These are phyloP conservation scores for Epinotia brunnichana DNA, from an alignment of 2,888 invertebrate species.

Conservation along the genomic window DNA sequence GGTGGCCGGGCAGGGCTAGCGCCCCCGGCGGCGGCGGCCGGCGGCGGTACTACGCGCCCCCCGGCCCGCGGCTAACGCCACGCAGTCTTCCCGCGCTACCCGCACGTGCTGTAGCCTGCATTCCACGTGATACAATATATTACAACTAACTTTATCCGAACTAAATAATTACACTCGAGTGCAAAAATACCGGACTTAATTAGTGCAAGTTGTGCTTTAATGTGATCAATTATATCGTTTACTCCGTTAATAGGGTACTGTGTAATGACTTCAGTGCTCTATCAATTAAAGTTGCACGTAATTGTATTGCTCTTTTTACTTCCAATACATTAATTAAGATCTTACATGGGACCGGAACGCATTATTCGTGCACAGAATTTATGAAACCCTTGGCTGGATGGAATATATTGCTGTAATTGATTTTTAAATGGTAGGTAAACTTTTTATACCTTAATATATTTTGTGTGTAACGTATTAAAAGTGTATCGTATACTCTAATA, in stretches of 20 bases:
- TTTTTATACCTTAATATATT: conserved; percentile 47
- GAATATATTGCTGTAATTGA: conserved; percentile 66
- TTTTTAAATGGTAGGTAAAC: conserved; percentile 75
- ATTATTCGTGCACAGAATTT: conserved; percentile 72
- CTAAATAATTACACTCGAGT: conserved; percentile 12
- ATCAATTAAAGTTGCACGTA: conserved; percentile 69
- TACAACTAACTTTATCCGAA: conserved; percentile 37
- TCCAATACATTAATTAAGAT: conserved; percentile 75
- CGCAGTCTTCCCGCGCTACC: conserved; percentile 83
- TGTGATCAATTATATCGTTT: conserved; percentile 52
- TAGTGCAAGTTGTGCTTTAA: conserved; percentile 57
- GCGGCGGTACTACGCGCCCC: conserved; percentile 48
- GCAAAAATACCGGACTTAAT: conserved; percentile 34
- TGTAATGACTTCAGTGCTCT: conserved; percentile 69
- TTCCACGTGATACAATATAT: conserved; percentile 31
- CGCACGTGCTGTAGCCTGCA: conserved; percentile 80
- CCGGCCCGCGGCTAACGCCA: conserved; percentile 76
- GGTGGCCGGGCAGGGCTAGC: conserved; percentile 59
- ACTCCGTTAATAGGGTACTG: conserved; percentile 50
- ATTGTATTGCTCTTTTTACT: conserved; percentile 77
- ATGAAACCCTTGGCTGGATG: conserved; percentile 65
- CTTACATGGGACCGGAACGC: conserved; percentile 76
- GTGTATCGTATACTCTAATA: conserved; percentile 12
- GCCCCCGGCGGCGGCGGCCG: conserved; percentile 54
- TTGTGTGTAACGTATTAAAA: conserved; percentile 13